Evolutionary conservation across 2,888 invertebrate species (phyloP).

Genomic region (Parnassius smintheus): DNA sequence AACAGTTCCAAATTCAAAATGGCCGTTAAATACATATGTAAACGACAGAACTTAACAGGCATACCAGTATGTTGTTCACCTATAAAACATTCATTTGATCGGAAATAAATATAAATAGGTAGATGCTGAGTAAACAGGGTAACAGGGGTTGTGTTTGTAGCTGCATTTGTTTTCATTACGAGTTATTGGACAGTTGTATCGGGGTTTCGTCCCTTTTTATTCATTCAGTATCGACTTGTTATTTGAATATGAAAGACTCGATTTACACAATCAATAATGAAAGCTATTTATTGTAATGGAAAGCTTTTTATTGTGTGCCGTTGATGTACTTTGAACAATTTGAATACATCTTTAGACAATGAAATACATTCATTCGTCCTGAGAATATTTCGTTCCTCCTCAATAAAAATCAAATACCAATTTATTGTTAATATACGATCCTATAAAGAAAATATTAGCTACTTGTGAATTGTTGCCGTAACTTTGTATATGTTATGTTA

Average conservation of each 20-base stretch:
- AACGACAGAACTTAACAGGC: too few species aligned
- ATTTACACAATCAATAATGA: conserved; percentile 29
- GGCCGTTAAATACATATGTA: too few species aligned
- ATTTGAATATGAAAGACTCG: conserved; percentile 35
- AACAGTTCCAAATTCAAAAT: too few species aligned
- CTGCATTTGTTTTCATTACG: conserved; percentile 69
- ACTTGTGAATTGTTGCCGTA: neutral
- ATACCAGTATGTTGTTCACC: conserved; percentile 34
- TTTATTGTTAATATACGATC: neutral
- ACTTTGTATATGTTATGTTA: too few species aligned
- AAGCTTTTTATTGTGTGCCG: conserved; percentile 14
- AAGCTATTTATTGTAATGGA: conserved; percentile 17
- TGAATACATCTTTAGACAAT: conserved; percentile 15
- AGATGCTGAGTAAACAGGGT: conserved; percentile 56
- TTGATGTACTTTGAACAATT: conserved; percentile 13
- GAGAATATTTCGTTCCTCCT: conserved; percentile 6
- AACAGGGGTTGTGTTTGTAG: conserved; percentile 59
- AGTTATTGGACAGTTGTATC: conserved; percentile 56
- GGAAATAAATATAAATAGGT: conserved; percentile 50
- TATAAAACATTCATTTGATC: conserved; percentile 56
- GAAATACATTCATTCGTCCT: conserved; percentile 3
- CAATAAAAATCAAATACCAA: conserved; percentile 1
- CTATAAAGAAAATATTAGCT: too few species aligned
- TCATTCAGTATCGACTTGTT: conserved; percentile 48
- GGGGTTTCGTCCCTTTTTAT: conserved; percentile 44